Evolutionary conservation across 2,888 invertebrate genomes (phyloP), one percentile per base, ranked within the genome.

Genomic region (Agrenia bidenticulata): DNA sequence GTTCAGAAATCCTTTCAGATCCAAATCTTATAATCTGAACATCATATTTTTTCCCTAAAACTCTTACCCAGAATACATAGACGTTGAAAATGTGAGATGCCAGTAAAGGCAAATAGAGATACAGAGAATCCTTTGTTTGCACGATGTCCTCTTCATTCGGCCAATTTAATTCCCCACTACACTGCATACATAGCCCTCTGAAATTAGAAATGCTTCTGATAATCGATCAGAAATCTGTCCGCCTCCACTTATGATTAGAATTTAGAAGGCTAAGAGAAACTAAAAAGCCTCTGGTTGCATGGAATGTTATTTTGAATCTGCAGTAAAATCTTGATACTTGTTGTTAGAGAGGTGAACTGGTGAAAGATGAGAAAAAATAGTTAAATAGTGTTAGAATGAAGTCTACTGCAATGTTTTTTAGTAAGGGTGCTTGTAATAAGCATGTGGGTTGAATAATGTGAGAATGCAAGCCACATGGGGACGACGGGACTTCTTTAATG

Each of bases 51-150:
- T 13, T 19, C 4, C 17, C 37, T 57, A 37, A 41, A 17, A 24
- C 4, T 15, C 41, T 63, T 64, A 64, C 64, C 67, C 67, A 2
- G 64, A 64, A 57, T 67, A 61, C 19, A 64, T 37, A 15, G 61
- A 54, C 39, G 27, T 58, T 7, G 61, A 56, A 21, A 53, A 27
- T n/a, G 61, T 39, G 23, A 59, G 50, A 4, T 57, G 41, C 57
- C 57, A 57, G 17, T n/a, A 39, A 2, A 57, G 23, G 42, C 39
- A 57, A 11, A 57, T 2, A 5, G 39, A 15, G 9, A 55, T 17
- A 4, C 32, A 5, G 15, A 51, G 15, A 55, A 55, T 32, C 4
- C n/a, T 45, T 45, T 19, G 15, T 45, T 19, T 19, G 15, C 15
- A 17, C 45, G n/a, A 45, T 45, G 45, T 19, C 5, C 15, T 45